Evolutionary conservation across 2,113 vertebrate species (phyloP), one percentile per base, ranked within the genome.

Genomic region (Plestiodon gilberti): DNA sequence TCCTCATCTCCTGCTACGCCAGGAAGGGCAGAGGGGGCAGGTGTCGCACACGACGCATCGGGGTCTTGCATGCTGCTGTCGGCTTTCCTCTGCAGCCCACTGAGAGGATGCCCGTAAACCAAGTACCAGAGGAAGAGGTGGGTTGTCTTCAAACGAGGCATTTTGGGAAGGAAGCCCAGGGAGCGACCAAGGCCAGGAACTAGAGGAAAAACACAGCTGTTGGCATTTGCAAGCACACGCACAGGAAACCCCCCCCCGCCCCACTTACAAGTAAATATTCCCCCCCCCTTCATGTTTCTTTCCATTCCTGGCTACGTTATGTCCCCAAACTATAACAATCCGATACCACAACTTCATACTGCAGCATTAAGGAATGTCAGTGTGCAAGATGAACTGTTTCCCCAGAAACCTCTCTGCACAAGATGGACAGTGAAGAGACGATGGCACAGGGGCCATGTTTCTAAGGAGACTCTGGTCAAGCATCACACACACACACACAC

Each of bases 51-150:
- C 22, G 57, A 71, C 35, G 13, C 33, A 43, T 90, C 82, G 1
- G 57, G 75, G 61, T 76, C 88, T 75, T 88, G 92, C 38, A 25
- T 62, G 6, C 30, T 1, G 69, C 88, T 91, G 25, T 86, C 93
- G 3, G 52, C 69, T 73, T 91, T 94, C 40, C 91, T 86, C 55
- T 55, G 84, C 1, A 48, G 1, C 73, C 88, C 23, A 87, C 87
- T 91, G 38, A 91, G 89, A 2, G 98, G 97, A 76, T 99, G 98
- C 0, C 97, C 99, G 0, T 99, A 98, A 65, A 98, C 92, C 64
- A 99, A 85, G 93, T 99, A 98, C 98, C 98, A 99, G 69, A 99
- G 96, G 89, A 99, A 99, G 78, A 90, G 93, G 89, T 99, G 98
- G 8, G 98, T 92, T 30, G 96, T 85, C 59, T 96, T 97, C 76